A percentile compares a stretch with the other conserved stretches of the same genome.
phyloP scores from a whole-genome alignment of 2,888 invertebrate species.

The Penaeus monodon region DNA sequence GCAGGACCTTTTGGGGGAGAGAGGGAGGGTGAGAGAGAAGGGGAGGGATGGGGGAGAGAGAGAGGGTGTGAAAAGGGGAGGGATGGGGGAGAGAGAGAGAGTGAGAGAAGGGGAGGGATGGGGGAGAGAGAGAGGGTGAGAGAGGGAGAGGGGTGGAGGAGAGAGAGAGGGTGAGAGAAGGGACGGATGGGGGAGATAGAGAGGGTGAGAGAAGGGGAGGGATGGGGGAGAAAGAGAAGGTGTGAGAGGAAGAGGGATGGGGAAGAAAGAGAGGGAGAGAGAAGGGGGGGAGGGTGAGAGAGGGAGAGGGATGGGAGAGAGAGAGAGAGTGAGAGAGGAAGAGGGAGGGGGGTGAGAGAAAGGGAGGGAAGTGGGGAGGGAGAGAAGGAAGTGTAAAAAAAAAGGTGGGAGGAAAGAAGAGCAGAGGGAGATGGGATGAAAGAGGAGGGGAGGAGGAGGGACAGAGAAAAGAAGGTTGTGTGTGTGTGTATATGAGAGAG shows the following conservation, averaged over 20 bases:
- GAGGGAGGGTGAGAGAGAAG: too few species aligned
- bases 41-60: too few species aligned
- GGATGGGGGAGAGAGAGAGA: too few species aligned
- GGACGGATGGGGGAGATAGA: background rate
- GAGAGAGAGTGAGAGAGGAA: background rate
- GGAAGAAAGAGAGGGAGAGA: background rate
- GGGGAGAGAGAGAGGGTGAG: too few species aligned
- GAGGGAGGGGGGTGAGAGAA: background rate
- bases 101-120: background rate
- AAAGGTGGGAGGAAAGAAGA: too few species aligned
- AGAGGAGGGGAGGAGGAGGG: too few species aligned
- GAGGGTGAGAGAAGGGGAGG: background rate
- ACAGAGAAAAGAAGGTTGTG: too few species aligned
- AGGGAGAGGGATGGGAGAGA: too few species aligned
- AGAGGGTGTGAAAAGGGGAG: too few species aligned
- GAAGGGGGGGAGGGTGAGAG: background rate
- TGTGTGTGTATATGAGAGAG: too few species aligned
- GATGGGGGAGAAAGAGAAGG: background rate
- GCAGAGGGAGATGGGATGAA: too few species aligned
- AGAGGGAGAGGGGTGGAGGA: background rate
- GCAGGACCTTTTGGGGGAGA: conserved; percentile 10
- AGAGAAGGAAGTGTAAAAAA: background rate
- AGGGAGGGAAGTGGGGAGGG: background rate
- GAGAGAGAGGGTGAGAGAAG: too few species aligned
- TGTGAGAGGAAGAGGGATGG: background rate